Percentiles rank a stretch among this genome's conserved stretches.
Evolutionary conservation across 2,113 vertebrate species (phyloP).

Genomic region (Telmatochromis brichardi): DNA sequence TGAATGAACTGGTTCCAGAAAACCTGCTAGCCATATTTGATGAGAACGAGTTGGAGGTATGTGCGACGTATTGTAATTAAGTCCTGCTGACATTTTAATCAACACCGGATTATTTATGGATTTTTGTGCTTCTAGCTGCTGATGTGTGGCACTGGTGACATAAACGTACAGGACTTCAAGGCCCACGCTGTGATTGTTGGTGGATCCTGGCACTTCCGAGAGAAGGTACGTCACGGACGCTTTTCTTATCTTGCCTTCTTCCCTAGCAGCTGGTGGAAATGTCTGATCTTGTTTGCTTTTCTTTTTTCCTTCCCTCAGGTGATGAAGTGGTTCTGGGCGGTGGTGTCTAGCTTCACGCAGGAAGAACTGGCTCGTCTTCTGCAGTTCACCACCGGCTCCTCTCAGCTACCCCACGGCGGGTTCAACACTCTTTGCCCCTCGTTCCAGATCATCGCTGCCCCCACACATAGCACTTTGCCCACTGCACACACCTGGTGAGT

Average conservation of each 20-base stretch:
- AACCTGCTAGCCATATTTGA: slow-evolving; percentile 98
- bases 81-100: not conserved
- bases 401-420: slow-evolving; percentile 92
- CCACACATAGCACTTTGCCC: slow-evolving; percentile 94
- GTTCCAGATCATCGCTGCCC: slow-evolving; percentile 96
- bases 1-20: slow-evolving; percentile 96
- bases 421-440: slow-evolving; percentile 96
- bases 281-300: not conserved
- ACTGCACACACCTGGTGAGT: slow-evolving; percentile 96
- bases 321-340: slow-evolving; percentile 99
- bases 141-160: slow-evolving; percentile 97
- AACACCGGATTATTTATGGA: not conserved
- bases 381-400: slow-evolving; percentile 98
- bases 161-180: slow-evolving; percentile 96
- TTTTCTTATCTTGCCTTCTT: not conserved
- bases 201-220: slow-evolving; percentile 96
- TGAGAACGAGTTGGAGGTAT: slow-evolving; percentile 97
- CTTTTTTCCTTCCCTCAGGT: slow-evolving; percentile 72
- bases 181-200: slow-evolving; percentile 94
- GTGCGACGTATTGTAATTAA: not conserved
- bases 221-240: slow-evolving; percentile 76
- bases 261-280: not conserved
- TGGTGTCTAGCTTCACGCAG: slow-evolving; percentile 96
- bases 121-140: slow-evolving; percentile 74
- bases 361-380: slow-evolving; percentile 94